Percentiles rank a stretch among this genome's conserved stretches.
Evolutionary conservation across 2,888 invertebrate genomes (phyloP).

Genomic region (Invenusta paracnida): DNA sequence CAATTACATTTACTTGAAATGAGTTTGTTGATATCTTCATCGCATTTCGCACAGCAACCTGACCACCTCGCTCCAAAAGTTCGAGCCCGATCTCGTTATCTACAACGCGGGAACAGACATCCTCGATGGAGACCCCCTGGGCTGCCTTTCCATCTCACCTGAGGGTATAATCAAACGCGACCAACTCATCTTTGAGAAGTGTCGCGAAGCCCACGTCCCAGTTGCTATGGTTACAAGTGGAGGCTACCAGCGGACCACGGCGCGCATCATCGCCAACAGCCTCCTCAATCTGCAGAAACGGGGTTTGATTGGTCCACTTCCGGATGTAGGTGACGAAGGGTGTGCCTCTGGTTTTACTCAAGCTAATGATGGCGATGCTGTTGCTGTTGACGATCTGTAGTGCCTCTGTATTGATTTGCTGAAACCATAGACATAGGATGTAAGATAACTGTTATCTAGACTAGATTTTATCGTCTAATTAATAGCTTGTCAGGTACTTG

Average conservation of each 20-base stretch:
- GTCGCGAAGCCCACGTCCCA: slow-evolving; percentile 67
- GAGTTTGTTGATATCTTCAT: no score
- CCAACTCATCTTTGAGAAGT: slow-evolving; percentile 74
- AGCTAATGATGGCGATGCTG: no score
- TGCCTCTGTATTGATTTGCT: no score
- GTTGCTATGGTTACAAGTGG: slow-evolving; percentile 82
- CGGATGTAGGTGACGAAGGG: no score
- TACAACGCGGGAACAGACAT: slow-evolving; percentile 90
- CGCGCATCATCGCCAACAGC: slow-evolving; percentile 76
- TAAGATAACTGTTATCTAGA: no score
- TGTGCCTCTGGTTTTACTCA: no score
- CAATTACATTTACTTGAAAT: no score
- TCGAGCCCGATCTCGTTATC: slow-evolving; percentile 72
- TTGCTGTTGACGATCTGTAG: no score
- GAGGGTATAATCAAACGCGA: slow-evolving; percentile 80
- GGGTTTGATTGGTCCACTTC: not conserved
- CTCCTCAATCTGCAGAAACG: slow-evolving; percentile 69
- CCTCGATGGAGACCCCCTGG: slow-evolving; percentile 73
- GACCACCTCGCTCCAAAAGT: slow-evolving; percentile 68
- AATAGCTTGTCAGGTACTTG: no score
- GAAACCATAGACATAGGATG: no score
- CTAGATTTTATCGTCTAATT: no score
- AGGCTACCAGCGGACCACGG: slow-evolving; percentile 74
- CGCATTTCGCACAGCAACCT: slow-evolving; percentile 71
- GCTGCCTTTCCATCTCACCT: slow-evolving; percentile 69